A percentile compares a stretch with the other conserved stretches of the same genome.
Conservation (phyloP, 92 coral and sea anemone species). For the Umimayanthus kanabou region DNA sequence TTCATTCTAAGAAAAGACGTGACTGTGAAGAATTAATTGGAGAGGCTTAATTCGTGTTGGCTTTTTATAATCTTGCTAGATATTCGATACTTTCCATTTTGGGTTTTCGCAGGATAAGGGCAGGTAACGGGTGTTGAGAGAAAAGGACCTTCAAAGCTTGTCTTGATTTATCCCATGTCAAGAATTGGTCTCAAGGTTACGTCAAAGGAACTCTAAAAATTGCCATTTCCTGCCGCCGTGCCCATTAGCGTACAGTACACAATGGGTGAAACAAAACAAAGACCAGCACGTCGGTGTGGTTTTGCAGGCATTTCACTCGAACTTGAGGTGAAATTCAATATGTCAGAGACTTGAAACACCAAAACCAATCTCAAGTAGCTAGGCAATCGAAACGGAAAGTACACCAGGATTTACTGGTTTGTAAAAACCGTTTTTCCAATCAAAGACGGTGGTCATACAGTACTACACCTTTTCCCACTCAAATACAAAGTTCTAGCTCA, state of each 20-base stretch:
- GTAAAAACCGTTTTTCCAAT: no score
- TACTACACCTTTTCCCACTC: no score
- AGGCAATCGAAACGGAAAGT: not conserved
- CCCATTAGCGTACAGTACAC: not conserved
- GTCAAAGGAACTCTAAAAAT: conserved; percentile 33
- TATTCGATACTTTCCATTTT: not conserved
- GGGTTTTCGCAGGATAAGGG: not conserved
- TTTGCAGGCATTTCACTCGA: not conserved
- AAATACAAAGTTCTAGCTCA: no score
- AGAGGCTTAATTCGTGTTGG: not conserved
- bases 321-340: conserved; percentile 1
- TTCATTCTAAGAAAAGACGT: not conserved
- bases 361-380: not conserved
- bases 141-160: not conserved
- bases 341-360: not conserved
- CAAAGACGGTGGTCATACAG: no score
- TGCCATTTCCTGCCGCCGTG: not conserved
- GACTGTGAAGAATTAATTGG: not conserved
- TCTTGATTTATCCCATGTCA: conserved; percentile 33
- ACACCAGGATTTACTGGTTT: not conserved
- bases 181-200: not conserved
- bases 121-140: conserved; percentile 9
- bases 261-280: not conserved
- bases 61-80: not conserved
- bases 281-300: not conserved